These are phyloP conservation scores for Scyliorhinus canicula DNA, from an alignment of 2,797 vertebrate genomes.

Conservation along the genomic window DNA sequence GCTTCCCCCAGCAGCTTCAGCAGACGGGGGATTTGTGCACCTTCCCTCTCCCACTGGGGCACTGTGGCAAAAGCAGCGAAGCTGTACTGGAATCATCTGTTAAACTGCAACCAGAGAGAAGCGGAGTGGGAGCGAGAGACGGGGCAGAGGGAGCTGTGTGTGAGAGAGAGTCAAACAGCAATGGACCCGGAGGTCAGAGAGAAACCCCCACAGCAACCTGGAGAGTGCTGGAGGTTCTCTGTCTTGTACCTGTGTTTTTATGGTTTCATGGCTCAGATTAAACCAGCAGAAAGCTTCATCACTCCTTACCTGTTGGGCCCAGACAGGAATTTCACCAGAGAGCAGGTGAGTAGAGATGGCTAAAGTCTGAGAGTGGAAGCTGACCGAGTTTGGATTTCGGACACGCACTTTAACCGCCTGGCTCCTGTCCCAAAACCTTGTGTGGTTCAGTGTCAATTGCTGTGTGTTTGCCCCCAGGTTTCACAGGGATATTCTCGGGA, in stretches of 20 bases:
- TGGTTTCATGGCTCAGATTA: constrained; percentile 81
- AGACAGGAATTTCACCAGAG: constrained; percentile 75
- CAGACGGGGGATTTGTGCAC: not conserved
- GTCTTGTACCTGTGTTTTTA: constrained; percentile 83
- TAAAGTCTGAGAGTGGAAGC: not conserved
- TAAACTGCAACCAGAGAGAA: not conserved
- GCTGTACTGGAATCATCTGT: not conserved
- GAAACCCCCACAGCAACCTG: not conserved
- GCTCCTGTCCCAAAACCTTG: not conserved
- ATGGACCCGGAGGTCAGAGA: constrained; percentile 38
- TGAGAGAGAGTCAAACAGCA: not conserved
- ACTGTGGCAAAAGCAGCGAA: not conserved
- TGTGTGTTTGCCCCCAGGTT: not conserved
- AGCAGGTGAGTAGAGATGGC: constrained; percentile 58
- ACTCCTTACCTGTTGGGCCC: constrained; percentile 73
- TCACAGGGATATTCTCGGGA: too few species aligned
- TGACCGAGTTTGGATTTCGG: too few species aligned
- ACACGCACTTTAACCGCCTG: too few species aligned
- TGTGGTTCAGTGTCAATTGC: not conserved
- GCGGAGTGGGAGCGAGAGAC: too few species aligned
- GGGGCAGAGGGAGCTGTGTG: not conserved
- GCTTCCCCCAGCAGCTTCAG: not conserved
- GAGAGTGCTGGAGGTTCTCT: constrained; percentile 61
- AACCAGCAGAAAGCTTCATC: constrained; percentile 88
- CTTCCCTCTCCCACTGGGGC: not conserved